A percentile compares a stretch with the other conserved stretches of the same genome.
Evolutionary conservation across 2,888 invertebrate species (phyloP).

Genomic region (Parnassius smintheus): DNA sequence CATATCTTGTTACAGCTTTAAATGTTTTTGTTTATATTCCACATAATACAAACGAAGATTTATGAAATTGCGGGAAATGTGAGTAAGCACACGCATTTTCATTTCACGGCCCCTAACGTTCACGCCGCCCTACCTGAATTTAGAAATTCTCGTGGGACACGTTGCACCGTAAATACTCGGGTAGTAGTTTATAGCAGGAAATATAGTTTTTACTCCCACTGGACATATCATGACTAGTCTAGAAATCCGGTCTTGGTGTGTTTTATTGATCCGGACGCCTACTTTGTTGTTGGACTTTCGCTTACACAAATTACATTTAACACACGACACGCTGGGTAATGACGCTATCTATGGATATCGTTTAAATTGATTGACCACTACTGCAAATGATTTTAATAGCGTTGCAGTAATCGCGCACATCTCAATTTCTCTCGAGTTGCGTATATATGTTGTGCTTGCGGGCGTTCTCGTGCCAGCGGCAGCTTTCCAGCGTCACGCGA

Average conservation of each 20-base stretch:
- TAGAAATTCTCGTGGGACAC: constrained; percentile 69
- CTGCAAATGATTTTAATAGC: constrained; percentile 41
- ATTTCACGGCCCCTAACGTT: constrained; percentile 49
- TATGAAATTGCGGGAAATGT: constrained; percentile 48
- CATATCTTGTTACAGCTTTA: no score
- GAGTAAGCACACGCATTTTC: constrained; percentile 39
- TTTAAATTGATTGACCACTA: constrained; percentile 40
- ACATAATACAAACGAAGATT: constrained; percentile 38
- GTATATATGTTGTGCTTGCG: constrained; percentile 29
- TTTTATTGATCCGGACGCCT: constrained; percentile 33
- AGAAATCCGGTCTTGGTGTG: constrained; percentile 35
- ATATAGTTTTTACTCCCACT: constrained; percentile 41
- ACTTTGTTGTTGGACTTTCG: constrained; percentile 37
- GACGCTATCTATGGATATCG: constrained; percentile 38
- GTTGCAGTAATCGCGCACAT: constrained; percentile 46
- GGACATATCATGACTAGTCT: constrained; percentile 34
- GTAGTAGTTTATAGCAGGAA: constrained; percentile 32
- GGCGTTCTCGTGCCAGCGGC: constrained; percentile 19
- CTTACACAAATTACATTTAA: constrained; percentile 34
- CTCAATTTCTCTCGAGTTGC: constrained; percentile 43
- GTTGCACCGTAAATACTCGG: constrained; percentile 50
- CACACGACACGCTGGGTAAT: constrained; percentile 32
- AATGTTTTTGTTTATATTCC: background rate
- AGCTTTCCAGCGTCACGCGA: constrained; percentile 41
- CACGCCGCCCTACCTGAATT: constrained; percentile 58